These are phyloP conservation scores for Erinaceus europaeus DNA, from an alignment of 2,113 vertebrate genomes.

Conservation along the genomic window DNA sequence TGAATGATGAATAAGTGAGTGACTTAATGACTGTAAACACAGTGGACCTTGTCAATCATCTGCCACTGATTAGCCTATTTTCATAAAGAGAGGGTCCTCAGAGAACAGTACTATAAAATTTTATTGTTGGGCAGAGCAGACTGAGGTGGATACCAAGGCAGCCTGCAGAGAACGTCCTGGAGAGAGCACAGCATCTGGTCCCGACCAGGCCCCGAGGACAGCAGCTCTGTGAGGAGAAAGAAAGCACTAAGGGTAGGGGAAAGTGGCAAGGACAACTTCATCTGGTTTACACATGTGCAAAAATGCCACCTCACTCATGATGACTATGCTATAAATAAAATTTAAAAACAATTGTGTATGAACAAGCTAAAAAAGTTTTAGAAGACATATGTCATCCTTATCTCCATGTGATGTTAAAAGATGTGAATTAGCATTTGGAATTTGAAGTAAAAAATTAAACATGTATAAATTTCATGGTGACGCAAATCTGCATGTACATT, in stretches of 20 bases:
- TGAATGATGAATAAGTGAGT: neutral
- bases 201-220: neutral
- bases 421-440: neutral
- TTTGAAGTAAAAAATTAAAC: too few species aligned
- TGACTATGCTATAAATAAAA: neutral
- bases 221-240: neutral
- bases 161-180: neutral
- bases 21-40: neutral
- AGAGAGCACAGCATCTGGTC: neutral
- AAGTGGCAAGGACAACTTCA: neutral
- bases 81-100: neutral
- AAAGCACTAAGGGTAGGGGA: rapidly evolving
- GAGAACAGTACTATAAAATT: neutral
- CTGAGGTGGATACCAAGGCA: neutral
- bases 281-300: neutral
- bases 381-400: neutral
- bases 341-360: neutral
- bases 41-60: rapidly evolving
- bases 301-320: neutral
- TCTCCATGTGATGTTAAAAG: neutral
- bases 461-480: too few species aligned
- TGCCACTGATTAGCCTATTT: neutral
- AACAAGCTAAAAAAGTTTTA: neutral
- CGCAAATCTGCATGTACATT: neutral
- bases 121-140: neutral